Evolutionary conservation across 2,888 invertebrate genomes (phyloP).

Genomic region (Myopa tessellatipennis): DNA sequence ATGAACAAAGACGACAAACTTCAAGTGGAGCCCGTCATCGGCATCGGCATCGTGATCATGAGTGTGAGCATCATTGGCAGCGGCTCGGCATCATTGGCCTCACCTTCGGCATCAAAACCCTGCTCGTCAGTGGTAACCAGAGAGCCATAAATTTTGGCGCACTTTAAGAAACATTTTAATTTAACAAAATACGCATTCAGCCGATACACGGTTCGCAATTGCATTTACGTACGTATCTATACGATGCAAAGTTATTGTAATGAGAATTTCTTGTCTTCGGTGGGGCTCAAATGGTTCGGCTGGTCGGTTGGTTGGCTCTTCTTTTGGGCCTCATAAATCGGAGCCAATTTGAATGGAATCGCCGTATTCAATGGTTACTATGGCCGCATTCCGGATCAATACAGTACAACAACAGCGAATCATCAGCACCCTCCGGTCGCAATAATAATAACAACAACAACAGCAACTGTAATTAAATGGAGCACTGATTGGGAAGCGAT

Average conservation of each 20-base stretch:
- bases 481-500: conserved; percentile 11
- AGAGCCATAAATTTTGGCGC: conserved; percentile 29
- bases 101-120: background rate
- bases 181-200: conserved; percentile 23
- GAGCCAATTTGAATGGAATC: conserved; percentile 15
- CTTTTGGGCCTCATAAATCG: conserved; percentile 11
- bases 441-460: background rate
- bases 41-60: background rate
- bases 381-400: background rate
- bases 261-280: conserved; percentile 35
- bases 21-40: background rate
- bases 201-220: conserved; percentile 26
- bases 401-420: background rate
- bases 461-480: conserved; percentile 22
- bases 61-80: background rate
- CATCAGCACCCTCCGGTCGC: background rate
- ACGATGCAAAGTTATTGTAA: conserved; percentile 31
- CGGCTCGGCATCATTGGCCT: background rate
- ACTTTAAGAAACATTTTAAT: conserved; percentile 35
- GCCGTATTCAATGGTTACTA: background rate
- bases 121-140: conserved; percentile 8
- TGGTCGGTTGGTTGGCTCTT: background rate
- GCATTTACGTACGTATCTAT: background rate
- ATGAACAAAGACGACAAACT: background rate
- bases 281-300: background rate